Percentiles rank a stretch among this genome's conserved stretches.
phyloP scores from a whole-genome alignment of 2,797 vertebrate genomes.

The Euthynnus affinis region DNA sequence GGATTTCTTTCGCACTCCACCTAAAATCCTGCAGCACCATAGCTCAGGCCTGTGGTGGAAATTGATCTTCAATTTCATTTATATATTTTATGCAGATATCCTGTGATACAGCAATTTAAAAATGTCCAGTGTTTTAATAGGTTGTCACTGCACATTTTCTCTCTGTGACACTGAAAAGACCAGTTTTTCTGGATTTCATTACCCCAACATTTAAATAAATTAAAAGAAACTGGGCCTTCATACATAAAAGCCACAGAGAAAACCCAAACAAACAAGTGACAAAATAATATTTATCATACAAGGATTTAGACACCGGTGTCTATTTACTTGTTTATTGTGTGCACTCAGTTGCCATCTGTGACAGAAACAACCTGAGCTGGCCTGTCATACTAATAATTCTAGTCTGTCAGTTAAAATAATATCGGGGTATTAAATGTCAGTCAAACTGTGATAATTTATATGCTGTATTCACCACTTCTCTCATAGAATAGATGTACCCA shows the following conservation, averaged over 20 bases:
- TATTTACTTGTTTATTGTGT: slow-evolving; percentile 23
- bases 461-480: slow-evolving; percentile 41
- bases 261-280: neutral
- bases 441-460: slow-evolving; percentile 69
- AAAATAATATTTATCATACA: slow-evolving; percentile 17
- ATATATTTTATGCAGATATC: slow-evolving; percentile 17
- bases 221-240: neutral
- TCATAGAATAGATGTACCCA: slow-evolving; percentile 49
- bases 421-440: slow-evolving; percentile 71
- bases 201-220: slow-evolving; percentile 15
- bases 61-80: neutral
- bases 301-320: slow-evolving; percentile 27
- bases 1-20: slow-evolving; percentile 58
- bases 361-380: slow-evolving; percentile 31
- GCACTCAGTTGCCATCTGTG: slow-evolving; percentile 30
- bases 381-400: slow-evolving; percentile 46
- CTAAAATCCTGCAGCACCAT: slow-evolving; percentile 26
- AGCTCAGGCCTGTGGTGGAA: slow-evolving; percentile 11
- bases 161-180: slow-evolving; percentile 13
- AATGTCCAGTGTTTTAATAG: slow-evolving; percentile 48
- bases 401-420: slow-evolving; percentile 64
- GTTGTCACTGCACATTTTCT: slow-evolving; percentile 39
- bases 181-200: slow-evolving; percentile 38
- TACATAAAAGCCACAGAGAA: slow-evolving; percentile 2
- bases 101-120: slow-evolving; percentile 26